A percentile compares a stretch with the other conserved stretches of the same genome.
These are phyloP conservation scores for Ochropacha duplaris DNA, from an alignment of 2,888 invertebrate species.

Conservation along the genomic window DNA sequence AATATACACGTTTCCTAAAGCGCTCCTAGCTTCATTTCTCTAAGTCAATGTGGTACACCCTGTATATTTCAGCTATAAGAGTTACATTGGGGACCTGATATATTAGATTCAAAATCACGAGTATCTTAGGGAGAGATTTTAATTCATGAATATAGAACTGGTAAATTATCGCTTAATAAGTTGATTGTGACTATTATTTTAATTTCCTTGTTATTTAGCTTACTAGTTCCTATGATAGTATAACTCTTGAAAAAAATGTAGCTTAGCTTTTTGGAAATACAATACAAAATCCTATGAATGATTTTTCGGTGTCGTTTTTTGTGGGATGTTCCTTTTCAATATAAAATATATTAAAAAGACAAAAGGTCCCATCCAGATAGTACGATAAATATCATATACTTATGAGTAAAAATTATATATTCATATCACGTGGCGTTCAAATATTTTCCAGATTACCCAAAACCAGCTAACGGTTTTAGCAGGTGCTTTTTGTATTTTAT, in stretches of 20 bases:
- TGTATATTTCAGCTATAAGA: neutral
- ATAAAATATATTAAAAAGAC: neutral
- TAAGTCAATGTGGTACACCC: neutral
- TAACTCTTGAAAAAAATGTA: too few species aligned
- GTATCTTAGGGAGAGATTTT: too few species aligned
- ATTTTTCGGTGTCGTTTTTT: too few species aligned
- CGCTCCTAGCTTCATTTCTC: neutral
- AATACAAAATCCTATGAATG: too few species aligned
- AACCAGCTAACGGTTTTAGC: constrained; percentile 28
- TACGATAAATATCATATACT: too few species aligned
- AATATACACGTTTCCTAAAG: neutral
- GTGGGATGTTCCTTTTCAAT: neutral
- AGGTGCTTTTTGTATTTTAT: constrained; percentile 46
- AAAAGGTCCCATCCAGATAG: neutral
- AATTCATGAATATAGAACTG: too few species aligned
- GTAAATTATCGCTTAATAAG: too few species aligned
- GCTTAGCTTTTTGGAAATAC: too few species aligned
- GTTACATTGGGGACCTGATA: neutral
- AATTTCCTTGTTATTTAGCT: too few species aligned
- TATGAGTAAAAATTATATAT: constrained; percentile 11
- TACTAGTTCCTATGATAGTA: too few species aligned
- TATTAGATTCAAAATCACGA: too few species aligned
- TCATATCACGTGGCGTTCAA: constrained; percentile 28
- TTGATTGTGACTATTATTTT: too few species aligned
- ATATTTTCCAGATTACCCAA: constrained; percentile 28